Evolutionary conservation across 2,888 invertebrate genomes (phyloP), one percentile per base, ranked within the genome.

Genomic region (Diloba caeruleocephala): DNA sequence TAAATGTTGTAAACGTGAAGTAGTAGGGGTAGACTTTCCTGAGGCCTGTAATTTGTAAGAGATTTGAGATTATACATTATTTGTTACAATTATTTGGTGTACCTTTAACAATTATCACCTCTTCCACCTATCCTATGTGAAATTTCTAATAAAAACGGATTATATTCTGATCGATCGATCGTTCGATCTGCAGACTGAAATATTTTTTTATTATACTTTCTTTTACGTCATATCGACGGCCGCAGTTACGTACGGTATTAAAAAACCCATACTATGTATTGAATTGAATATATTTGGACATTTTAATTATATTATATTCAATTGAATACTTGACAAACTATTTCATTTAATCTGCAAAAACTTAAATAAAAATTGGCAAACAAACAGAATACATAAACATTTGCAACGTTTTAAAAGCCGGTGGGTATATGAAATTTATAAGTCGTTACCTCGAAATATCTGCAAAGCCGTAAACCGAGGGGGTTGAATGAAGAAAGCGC

Each of bases 1-100:
- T 98, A 93, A 98, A 98, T 28, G 98, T 98, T 60, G 98, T 97
- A 92, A 98, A 99, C 57, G 98, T 98, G 94, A 98, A 99, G 92
- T 98, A 98, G 93, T 99, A 99, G 0, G 99, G 99, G 87, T 98
- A 98, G 1, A 99, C 99, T 94, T 99, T 99, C 71, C 99, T 95
- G 72, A 99, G 95, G 74, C 98, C 98, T 98, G 95, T 14, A 81
- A 84, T 43, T 32, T 32, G 2, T 5, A 61, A 55, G 32, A 23
- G 2, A 9, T 38, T 14, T 64, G 15, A 55, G 33, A n/a, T n/a
- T 33, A 50, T 26, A 31, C 9, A 31, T n/a, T 15, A 6, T 12
- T 1, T 2, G 7, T 3, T 13, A 17, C 9, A 9, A 7, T 7
- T 13, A 6, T 14, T 31, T 31, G 14, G 10, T 26, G 6, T 0